These are phyloP conservation scores for Melangyna quadrimaculata DNA, from an alignment of 2,888 invertebrate genomes.

Conservation along the genomic window DNA sequence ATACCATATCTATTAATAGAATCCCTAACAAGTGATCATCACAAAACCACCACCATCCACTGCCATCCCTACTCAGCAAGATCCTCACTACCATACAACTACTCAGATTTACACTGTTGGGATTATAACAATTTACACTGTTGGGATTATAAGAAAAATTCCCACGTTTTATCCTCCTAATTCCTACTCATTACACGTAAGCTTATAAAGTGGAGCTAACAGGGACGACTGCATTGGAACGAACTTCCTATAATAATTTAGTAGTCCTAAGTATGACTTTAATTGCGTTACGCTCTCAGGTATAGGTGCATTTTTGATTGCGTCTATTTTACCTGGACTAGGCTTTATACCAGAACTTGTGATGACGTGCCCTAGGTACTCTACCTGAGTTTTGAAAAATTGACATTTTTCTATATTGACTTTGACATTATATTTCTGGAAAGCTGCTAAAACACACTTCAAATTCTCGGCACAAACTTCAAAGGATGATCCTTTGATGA, in stretches of 20 bases:
- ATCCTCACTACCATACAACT: no score
- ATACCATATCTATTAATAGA: no score
- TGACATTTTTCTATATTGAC: conserved; percentile 18
- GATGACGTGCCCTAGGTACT: no score
- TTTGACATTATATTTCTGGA: conserved; percentile 27
- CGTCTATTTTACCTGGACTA: conserved; percentile 21
- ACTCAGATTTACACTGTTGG: no score
- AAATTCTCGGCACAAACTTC: background rate
- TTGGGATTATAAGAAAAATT: no score
- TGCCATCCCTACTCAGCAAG: no score
- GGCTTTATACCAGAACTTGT: conserved; percentile 23
- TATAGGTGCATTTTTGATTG: conserved; percentile 22
- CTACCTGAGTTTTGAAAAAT: background rate
- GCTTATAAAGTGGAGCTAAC: conserved; percentile 21
- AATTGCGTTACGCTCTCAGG: conserved; percentile 26
- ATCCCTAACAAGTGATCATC: no score
- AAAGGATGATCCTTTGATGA: conserved; percentile 9
- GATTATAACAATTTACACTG: no score
- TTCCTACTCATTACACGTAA: background rate
- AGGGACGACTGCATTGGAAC: conserved; percentile 25
- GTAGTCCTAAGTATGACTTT: conserved; percentile 28
- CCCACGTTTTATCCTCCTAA: no score
- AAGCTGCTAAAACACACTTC: background rate
- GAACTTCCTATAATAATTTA: conserved; percentile 44
- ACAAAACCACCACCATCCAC: no score